Evolutionary conservation across 1,140 invertebrate species (phyloP).

Genomic region (Cryptotermes secundus): DNA sequence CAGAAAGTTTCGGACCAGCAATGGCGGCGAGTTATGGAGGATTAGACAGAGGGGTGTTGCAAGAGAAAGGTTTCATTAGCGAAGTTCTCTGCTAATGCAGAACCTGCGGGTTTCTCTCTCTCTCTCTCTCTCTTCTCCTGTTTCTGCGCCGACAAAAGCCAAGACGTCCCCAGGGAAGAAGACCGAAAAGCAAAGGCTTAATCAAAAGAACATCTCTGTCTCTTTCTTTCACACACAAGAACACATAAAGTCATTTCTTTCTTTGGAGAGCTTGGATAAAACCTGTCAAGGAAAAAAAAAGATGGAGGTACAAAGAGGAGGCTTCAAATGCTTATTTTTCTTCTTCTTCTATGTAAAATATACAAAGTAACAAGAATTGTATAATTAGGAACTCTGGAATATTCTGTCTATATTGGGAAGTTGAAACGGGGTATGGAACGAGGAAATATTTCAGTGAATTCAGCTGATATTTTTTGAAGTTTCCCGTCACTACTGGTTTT

Average conservation of each 20-base stretch:
- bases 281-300: background rate
- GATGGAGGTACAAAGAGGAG: background rate
- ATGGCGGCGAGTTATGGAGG: background rate
- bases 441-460: background rate
- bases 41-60: background rate
- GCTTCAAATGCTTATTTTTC: background rate
- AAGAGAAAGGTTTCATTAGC: background rate
- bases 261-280: background rate
- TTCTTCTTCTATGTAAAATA: background rate
- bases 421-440: background rate
- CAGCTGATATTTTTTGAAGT: background rate
- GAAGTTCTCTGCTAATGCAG: slow-evolving; percentile 10
- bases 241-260: background rate
- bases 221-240: background rate
- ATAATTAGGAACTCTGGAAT: background rate
- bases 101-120: background rate
- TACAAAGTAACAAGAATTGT: slow-evolving; percentile 2
- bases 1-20: background rate
- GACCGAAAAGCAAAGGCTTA: background rate
- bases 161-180: slow-evolving; percentile 3
- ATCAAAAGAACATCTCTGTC: background rate
- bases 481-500: background rate
- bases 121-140: background rate
- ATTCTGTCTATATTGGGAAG: background rate
- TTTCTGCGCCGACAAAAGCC: background rate